Percentiles rank a stretch among this genome's conserved stretches.
phyloP scores from a whole-genome alignment of 2,888 invertebrate species.

The Chironomus tentans region DNA sequence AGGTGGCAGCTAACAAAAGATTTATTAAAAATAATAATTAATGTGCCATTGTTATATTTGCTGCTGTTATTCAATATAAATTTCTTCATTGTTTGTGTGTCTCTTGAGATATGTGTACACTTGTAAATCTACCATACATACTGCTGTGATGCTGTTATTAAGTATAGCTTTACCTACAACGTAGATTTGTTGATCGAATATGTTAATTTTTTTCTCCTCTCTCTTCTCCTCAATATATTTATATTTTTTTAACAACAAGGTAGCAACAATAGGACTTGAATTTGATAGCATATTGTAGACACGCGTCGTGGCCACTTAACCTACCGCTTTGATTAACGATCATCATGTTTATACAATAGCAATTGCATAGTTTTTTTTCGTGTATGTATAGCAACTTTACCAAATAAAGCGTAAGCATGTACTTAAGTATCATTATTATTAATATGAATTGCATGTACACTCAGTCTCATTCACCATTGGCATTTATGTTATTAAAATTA shows the following conservation, averaged over 20 bases:
- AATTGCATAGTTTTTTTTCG: not conserved
- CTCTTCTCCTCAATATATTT: no score
- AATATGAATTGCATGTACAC: not conserved
- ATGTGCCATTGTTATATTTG: not conserved
- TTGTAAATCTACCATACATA: constrained; percentile 14
- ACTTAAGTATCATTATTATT: not conserved
- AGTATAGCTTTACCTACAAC: constrained; percentile 21
- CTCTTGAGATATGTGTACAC: not conserved
- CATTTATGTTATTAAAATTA: no score
- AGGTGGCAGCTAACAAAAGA: constrained; percentile 9
- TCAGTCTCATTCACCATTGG: not conserved
- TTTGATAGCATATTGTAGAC: constrained; percentile 25
- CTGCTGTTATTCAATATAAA: not conserved
- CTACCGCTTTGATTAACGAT: constrained; percentile 25
- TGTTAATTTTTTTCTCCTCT: constrained; percentile 22
- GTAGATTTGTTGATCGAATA: constrained; percentile 27
- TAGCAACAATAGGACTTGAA: constrained; percentile 18
- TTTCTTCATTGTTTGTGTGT: not conserved
- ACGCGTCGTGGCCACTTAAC: constrained; percentile 23
- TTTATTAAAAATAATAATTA: constrained; percentile 24
- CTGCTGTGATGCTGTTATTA: constrained; percentile 13
- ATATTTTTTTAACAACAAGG: not conserved
- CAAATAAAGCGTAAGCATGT: no score
- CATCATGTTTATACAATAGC: not conserved
- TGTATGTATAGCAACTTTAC: no score